Evolutionary conservation across 1,140 invertebrate species (phyloP).

Genomic region (Teleogryllus occipitalis): DNA sequence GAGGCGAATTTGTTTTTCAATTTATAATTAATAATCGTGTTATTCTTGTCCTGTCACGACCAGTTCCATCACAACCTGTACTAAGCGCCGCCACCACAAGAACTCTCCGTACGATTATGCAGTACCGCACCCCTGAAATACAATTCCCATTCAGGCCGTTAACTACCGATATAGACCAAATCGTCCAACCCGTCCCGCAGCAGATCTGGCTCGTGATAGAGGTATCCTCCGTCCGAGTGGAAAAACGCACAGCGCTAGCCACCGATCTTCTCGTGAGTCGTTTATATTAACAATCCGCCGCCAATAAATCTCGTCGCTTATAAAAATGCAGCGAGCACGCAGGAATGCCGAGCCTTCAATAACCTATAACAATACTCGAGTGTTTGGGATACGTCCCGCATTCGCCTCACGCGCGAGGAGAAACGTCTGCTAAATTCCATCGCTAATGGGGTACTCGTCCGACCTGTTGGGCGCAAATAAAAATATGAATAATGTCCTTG

Average conservation of each 20-base stretch:
- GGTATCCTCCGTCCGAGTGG: not conserved
- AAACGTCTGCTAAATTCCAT: not conserved
- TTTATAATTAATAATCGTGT: too few relatives aligned
- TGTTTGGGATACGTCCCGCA: not conserved
- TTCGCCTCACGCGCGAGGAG: not conserved
- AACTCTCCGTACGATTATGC: too few relatives aligned
- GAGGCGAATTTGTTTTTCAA: too few relatives aligned
- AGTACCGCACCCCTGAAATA: too few relatives aligned
- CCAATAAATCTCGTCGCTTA: not conserved
- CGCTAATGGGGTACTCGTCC: not conserved
- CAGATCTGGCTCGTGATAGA: not conserved
- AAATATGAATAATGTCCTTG: slow-evolving; percentile 1
- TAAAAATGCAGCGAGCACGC: not conserved
- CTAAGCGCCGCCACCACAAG: too few relatives aligned
- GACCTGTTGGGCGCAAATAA: not conserved
- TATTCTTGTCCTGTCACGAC: too few relatives aligned
- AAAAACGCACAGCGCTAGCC: not conserved
- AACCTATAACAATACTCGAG: not conserved
- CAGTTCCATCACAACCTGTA: too few relatives aligned
- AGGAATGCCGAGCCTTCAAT: not conserved
- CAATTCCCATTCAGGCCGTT: too few relatives aligned
- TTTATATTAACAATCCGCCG: not conserved
- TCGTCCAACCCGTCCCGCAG: not conserved
- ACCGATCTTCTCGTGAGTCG: not conserved
- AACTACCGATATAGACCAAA: too few relatives aligned